Evolutionary conservation across 2,113 vertebrate species (phyloP), one percentile per base, ranked within the genome.

Genomic region (Sinocyclocheilus anophthalmus): DNA sequence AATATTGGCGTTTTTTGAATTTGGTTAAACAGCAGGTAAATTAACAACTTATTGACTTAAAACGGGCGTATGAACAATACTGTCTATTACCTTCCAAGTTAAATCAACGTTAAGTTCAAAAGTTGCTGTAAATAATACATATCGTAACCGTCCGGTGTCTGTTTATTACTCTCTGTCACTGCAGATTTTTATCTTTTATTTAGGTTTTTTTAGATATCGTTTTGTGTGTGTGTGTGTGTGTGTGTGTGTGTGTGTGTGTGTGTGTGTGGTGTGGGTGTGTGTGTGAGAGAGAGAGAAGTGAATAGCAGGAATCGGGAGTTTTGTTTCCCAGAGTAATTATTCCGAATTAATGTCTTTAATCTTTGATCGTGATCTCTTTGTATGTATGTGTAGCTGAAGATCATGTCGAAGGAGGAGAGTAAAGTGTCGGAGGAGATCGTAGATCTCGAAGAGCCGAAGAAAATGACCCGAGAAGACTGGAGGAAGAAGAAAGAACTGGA

Each of bases 401-500:
- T 24, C 89, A 92, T 94, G 93, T 90, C 81, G 1, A 91, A 92
- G 76, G 90, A 92, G 89, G 4, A 55, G 24, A 1, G 50, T 16
- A 84, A 91, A 37, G 75, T 83, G 1, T 14, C 3, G 0, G 95
- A 96, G 20, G 96, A 93, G 30, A 94, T 97, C 10, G 93, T 97
- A 86, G 96, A 94, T 83, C 92, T 99, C 86, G 97, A 99, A 88
- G 97, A 99, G 26, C 98, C 98, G 48, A 99, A 99, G 89, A 99
- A 99, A 89, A 98, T 99, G 97, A 99, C 97, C 0, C 92, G 97
- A 84, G 97, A 99, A 89, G 98, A 99, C 84, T 99, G 98, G 98
- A 97, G 98, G 87, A 99, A 99, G 91, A 99, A 99, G 92, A 99
- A 99, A 81, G 98, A 99, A 73, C 88, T 99, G 55, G 98, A 99